These are phyloP conservation scores for Aphodius granarius DNA, from an alignment of 2,888 invertebrate species.

Conservation along the genomic window DNA sequence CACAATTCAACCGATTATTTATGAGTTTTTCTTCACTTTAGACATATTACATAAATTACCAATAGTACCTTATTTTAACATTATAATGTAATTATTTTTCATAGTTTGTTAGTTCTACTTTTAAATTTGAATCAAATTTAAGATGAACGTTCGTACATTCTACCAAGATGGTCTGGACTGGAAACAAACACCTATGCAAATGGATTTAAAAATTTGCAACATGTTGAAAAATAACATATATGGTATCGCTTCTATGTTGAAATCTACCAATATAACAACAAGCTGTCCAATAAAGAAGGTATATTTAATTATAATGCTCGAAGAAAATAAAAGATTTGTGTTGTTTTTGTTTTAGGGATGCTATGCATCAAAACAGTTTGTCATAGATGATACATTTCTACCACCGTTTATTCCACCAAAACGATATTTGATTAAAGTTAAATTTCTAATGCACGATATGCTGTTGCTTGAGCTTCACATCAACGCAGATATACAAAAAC, in stretches of 20 bases:
- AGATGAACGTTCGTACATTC: not conserved
- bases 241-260: not conserved
- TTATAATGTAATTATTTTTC: too few relatives aligned
- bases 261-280: not conserved
- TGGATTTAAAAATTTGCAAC: not conserved
- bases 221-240: not conserved
- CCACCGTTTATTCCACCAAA: conserved; percentile 1
- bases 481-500: not conserved
- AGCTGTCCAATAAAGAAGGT: conserved; percentile 5
- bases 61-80: too few relatives aligned
- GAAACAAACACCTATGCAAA: not conserved
- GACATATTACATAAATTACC: too few relatives aligned
- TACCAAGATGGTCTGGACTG: not conserved
- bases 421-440: not conserved
- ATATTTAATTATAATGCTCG: not conserved
- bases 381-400: not conserved
- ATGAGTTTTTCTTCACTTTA: too few relatives aligned
- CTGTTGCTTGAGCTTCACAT: not conserved
- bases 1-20: too few relatives aligned
- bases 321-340: not conserved
- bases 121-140: too few relatives aligned
- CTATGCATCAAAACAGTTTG: not conserved
- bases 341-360: not conserved
- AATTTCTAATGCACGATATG: not conserved
- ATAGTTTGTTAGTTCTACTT: too few relatives aligned